Evolutionary conservation across 2,888 invertebrate genomes (phyloP).

Genomic region (Lamellibrachia satsuma): DNA sequence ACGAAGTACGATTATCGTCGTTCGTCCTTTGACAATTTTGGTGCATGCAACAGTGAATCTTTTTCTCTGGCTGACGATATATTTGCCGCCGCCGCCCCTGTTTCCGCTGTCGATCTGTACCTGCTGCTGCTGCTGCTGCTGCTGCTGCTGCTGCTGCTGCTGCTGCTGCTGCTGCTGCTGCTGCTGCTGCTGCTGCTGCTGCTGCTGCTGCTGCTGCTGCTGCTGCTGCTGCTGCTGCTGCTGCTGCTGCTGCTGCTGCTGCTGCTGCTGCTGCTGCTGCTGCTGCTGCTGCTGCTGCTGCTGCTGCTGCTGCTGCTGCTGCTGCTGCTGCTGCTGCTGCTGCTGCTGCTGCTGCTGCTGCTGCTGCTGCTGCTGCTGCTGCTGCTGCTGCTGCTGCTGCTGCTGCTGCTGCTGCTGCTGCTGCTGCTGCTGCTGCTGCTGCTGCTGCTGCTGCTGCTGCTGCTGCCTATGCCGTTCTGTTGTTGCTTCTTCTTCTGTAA

Average conservation of each 20-base stretch:
- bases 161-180: not conserved
- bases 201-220: not conserved
- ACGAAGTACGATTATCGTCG: too few species aligned
- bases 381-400: not conserved
- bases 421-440: slow-evolving; percentile 8
- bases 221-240: slow-evolving; percentile 3
- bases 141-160: too few species aligned
- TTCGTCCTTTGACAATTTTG: too few species aligned
- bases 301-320: not conserved
- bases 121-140: too few species aligned
- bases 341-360: too few species aligned
- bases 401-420: not conserved
- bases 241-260: not conserved
- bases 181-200: not conserved
- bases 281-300: slow-evolving; percentile 17
- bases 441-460: not conserved
- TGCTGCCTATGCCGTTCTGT: not conserved
- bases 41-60: too few species aligned
- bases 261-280: not conserved
- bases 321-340: not conserved
- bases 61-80: too few species aligned
- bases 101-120: too few species aligned
- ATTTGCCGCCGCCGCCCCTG: too few species aligned
- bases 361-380: not conserved
- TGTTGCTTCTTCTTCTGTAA: not conserved